Base-by-base conservation (phyloP, 1,140 invertebrate species). In the Halotydeus destructor region DNA sequence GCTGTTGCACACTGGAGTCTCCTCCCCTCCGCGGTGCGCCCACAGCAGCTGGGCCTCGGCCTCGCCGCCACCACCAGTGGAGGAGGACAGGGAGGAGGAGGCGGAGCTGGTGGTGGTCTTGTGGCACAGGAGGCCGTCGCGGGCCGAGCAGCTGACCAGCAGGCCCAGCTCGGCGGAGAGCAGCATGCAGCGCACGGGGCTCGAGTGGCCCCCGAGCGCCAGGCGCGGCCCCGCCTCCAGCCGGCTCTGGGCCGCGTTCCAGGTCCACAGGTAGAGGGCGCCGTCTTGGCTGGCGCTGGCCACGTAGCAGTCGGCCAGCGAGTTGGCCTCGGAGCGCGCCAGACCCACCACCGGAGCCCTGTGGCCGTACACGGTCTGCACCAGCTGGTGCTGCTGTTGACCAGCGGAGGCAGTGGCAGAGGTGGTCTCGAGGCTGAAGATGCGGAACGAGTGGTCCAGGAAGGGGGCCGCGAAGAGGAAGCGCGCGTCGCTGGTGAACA, bases 361-460 rank as follows among this genome's bases (percentile, higher is more conserved):
- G 61, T 99, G 94, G 1, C 91, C 91, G 63, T 93, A 98, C 16
- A 99, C 75, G 49, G 97, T 93, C 63, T 99, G 93, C 9, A 85
- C 76, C 55, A 97, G 89, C 70, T 91, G 91, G n/a, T n/a, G n/a
- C n/a, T n/a, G n/a, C n/a, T n/a, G n/a, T n/a, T n/a, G 5, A 85
- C 91, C 83, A 62, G 12, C 68, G 58, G 50, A 49, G 16, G n/a
- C n/a, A n/a, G n/a, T n/a, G n/a, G n/a, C n/a, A n/a, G n/a, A n/a
- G 84, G 83, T 82, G 50, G 83, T 86, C 59, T 98, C 93, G 0
- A 89, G 86, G 31, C 80, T 85, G 61, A 96, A 98, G 2, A 98
- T 82, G 21, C 93, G 66, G 63, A 98, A 98, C 61, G 86, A 94
- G 60, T 97, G 97, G 60, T 99, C 93, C 81, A 91, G 97, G 64